phyloP scores from a whole-genome alignment of 2,113 vertebrate genomes.

The Otocyon megalotis region DNA sequence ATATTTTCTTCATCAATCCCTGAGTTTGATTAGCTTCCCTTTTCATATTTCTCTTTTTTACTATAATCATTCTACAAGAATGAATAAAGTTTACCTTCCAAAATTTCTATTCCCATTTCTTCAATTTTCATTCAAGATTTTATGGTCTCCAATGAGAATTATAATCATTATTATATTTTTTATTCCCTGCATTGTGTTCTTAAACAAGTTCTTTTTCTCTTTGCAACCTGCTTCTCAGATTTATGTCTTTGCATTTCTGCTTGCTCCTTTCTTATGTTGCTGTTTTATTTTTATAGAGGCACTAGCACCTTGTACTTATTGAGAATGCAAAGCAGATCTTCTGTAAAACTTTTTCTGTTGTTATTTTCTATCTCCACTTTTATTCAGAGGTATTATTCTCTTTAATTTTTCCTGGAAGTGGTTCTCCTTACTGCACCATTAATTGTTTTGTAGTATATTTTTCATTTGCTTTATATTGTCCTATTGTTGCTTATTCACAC shows the following conservation, averaged over 20 bases:
- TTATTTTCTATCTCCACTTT: neutral
- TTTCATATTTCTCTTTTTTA: neutral
- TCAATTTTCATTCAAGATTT: neutral
- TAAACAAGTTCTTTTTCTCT: neutral
- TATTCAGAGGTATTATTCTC: neutral
- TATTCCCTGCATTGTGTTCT: neutral
- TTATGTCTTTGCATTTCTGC: neutral
- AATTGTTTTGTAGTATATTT: neutral
- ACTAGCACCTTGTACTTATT: neutral
- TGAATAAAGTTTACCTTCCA: slow-evolving; percentile 1
- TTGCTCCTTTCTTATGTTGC: neutral
- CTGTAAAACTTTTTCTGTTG: neutral
- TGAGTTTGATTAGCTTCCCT: neutral
- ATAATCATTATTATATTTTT: neutral
- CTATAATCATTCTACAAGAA: neutral
- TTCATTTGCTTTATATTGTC: neutral
- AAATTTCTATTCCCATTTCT: slow-evolving; percentile 7
- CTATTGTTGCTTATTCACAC: neutral
- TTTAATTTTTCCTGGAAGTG: neutral
- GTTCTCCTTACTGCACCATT: neutral
- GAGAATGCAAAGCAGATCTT: neutral
- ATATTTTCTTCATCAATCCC: neutral
- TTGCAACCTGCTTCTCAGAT: slow-evolving; percentile 22
- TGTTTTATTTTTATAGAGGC: neutral
- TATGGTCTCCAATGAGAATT: neutral